Evolutionary conservation across 2,797 vertebrate species (phyloP).

Genomic region (Moxostoma hubbsi): DNA sequence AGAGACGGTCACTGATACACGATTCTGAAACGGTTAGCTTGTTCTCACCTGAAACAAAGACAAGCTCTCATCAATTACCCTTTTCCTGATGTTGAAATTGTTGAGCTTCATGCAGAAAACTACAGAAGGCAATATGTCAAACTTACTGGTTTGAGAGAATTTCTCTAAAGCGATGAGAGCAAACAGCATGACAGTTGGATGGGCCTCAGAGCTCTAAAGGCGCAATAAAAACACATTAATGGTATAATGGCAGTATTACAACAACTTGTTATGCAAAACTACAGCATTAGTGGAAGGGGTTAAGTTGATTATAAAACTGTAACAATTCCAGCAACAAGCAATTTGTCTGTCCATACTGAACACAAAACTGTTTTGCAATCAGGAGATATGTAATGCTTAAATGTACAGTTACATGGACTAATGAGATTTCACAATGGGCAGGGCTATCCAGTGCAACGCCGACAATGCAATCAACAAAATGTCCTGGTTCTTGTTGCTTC

Average conservation of each 20-base stretch:
- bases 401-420: too few relatives aligned
- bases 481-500: too few relatives aligned
- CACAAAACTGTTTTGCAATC: too few relatives aligned
- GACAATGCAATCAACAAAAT: too few relatives aligned
- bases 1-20: constrained; percentile 90
- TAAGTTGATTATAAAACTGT: background rate
- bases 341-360: too few relatives aligned
- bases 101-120: background rate
- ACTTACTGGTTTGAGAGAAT: constrained; percentile 99
- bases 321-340: too few relatives aligned
- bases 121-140: background rate
- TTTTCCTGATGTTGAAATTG: background rate
- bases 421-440: too few relatives aligned
- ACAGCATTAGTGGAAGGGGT: background rate
- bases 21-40: constrained; percentile 95
- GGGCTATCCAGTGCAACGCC: too few relatives aligned
- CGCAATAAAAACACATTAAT: constrained; percentile 12
- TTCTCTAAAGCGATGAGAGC: constrained; percentile 98
- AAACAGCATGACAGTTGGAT: constrained; percentile 98
- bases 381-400: too few relatives aligned
- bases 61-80: background rate
- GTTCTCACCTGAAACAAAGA: constrained; percentile 88
- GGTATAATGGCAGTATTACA: background rate
- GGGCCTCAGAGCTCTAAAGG: constrained; percentile 90
- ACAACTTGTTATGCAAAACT: background rate